phyloP scores from a whole-genome alignment of 1,140 invertebrate genomes.

The Trinorchestia longiramus region DNA sequence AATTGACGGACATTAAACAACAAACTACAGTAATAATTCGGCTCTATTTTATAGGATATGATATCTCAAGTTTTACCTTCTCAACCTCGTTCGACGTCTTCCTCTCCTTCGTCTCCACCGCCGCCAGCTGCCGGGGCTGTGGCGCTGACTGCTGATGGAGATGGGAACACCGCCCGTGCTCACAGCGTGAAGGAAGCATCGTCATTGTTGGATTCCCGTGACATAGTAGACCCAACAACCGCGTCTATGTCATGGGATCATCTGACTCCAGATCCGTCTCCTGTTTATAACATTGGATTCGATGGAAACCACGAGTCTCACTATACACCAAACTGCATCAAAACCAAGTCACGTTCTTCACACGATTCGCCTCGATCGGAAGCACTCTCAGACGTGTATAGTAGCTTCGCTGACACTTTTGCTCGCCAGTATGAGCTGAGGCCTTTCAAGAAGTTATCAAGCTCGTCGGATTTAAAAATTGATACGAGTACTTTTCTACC shows the following conservation, averaged over 20 bases:
- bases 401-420: neutral
- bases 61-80: neutral
- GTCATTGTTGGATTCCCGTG: slow-evolving; percentile 14
- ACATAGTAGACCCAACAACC: slow-evolving; percentile 3
- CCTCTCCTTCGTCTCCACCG: neutral
- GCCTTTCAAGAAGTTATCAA: neutral
- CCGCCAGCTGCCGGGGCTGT: neutral
- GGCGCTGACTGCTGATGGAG: neutral
- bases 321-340: neutral
- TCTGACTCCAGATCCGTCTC: slow-evolving; percentile 43
- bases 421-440: neutral
- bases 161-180: neutral
- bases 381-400: neutral
- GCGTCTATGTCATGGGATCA: slow-evolving; percentile 44
- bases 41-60: neutral
- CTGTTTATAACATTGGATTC: slow-evolving; percentile 7
- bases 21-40: neutral
- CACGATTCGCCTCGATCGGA: neutral
- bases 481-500: neutral
- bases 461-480: neutral
- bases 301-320: neutral
- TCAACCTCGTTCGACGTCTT: neutral
- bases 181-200: neutral
- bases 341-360: neutral
- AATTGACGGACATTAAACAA: neutral